Conservation (phyloP, 2,888 invertebrate genomes). For the Phortica magna region DNA sequence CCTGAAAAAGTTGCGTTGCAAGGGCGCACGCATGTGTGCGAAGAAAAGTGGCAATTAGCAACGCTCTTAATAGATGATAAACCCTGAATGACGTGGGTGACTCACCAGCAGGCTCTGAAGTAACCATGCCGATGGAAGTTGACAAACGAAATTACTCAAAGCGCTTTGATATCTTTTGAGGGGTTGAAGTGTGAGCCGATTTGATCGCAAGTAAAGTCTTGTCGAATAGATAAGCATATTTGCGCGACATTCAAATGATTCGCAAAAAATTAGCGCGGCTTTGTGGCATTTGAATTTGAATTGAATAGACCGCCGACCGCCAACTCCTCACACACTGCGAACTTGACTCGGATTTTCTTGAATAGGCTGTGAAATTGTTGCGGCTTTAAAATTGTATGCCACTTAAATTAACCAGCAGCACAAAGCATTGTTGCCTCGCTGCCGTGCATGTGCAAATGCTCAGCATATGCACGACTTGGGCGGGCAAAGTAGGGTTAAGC, state of each 20-base stretch:
- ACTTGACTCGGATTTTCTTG: neutral
- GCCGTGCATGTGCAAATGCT: neutral
- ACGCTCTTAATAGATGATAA: neutral
- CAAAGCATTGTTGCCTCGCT: neutral
- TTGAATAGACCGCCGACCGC: neutral
- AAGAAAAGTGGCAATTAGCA: neutral
- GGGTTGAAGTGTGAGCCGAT: no score
- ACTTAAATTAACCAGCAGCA: neutral
- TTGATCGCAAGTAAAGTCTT: no score
- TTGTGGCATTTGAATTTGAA: no score
- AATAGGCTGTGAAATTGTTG: neutral
- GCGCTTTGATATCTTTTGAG: no score
- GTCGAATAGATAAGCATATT: no score
- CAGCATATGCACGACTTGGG: neutral
- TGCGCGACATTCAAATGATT: no score
- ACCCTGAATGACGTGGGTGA: no score
- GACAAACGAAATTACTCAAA: no score
- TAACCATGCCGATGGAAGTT: no score
- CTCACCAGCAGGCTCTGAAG: no score
- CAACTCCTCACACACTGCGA: neutral
- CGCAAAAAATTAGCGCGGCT: no score
- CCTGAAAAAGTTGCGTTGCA: neutral
- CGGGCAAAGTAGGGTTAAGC: neutral
- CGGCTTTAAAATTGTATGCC: neutral
- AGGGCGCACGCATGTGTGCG: no score